Base-by-base conservation (phyloP, 2,797 vertebrate species). In the Harpagifer antarcticus region DNA sequence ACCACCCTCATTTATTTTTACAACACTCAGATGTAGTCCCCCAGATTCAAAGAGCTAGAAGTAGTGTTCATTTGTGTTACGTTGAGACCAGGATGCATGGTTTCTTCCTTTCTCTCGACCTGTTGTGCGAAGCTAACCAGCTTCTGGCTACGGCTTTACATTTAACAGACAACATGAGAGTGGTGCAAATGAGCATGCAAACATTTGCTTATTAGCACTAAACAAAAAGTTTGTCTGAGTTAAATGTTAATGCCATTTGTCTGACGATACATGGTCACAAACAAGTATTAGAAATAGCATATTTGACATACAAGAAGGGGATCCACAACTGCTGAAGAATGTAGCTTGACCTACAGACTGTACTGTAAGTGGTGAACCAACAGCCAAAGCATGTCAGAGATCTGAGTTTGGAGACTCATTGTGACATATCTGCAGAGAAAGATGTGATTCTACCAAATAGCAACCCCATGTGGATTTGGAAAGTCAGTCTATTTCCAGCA, bases 401-500 rank as follows among this genome's bases (percentile, higher is more conserved):
- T 27, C 27, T 27, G 27, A 27, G 27, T 27, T 27, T 27, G 27
- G 27, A 27, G 27, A 27, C 27, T 27, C 27, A 27, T 27, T 5
- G 27, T 27, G 27, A 27, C 27, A 27, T 27, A 27, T 27, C 52
- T 48, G 16, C 19, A 57, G 8, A 58, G 71, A 63, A 53, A 57
- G 20, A 23, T 53, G 19, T 40, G 13, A 37, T 17, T 19, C 50
- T 9, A 50, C 33, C 60, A 23, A 72, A 50, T 42, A 20, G 55
- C 56, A 49, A 64, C 45, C 14, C 50, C 60, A 9, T 49, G 6
- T 71, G 59, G 17, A 64, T 79, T 53, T 64, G 68, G 20, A 69
- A 59, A 68, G 76, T 64, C 71, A 58, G 53, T 40, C 43, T 45
- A 62, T 55, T 74, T 42, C 9, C 45, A 49, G 47, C 40, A 59